A percentile compares a stretch with the other conserved stretches of the same genome.
Conservation (phyloP, 2,797 vertebrate species). For the Thaleichthys pacificus region DNA sequence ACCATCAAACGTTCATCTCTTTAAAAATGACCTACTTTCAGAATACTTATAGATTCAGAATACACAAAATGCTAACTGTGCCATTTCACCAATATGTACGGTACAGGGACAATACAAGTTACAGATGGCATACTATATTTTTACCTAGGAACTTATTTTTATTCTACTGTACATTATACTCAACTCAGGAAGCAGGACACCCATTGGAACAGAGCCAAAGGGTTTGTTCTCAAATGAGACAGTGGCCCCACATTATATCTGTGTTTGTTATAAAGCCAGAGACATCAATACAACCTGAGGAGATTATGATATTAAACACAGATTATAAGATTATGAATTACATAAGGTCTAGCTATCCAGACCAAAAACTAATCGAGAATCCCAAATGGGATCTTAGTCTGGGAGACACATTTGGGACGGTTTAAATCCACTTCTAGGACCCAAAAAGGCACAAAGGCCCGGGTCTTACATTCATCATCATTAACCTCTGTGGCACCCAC, state of each 20-base stretch:
- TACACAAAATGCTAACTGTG: background rate
- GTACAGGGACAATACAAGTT: background rate
- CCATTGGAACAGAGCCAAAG: background rate
- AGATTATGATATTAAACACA: conserved; percentile 13
- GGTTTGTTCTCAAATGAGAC: background rate
- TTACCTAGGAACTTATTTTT: too few species aligned
- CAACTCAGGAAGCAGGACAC: background rate
- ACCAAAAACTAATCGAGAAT: background rate
- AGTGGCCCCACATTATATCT: background rate
- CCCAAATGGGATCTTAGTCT: background rate
- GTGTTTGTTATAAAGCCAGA: background rate
- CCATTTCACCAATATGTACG: background rate
- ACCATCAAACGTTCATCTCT: background rate
- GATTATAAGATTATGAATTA: conserved; percentile 25
- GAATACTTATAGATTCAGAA: background rate
- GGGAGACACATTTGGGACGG: conserved; percentile 12
- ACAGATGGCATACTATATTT: background rate
- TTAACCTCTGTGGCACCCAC: conserved; percentile 37
- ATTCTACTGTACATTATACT: background rate
- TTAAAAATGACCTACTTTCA: background rate
- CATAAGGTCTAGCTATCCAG: conserved; percentile 14
- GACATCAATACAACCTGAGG: conserved; percentile 6
- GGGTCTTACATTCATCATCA: conserved; percentile 38
- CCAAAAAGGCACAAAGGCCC: conserved; percentile 19
- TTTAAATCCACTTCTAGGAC: background rate